Percentiles rank a stretch among this genome's conserved stretches.
phyloP scores from a whole-genome alignment of 2,888 invertebrate genomes.

The Apodemia duryi region DNA sequence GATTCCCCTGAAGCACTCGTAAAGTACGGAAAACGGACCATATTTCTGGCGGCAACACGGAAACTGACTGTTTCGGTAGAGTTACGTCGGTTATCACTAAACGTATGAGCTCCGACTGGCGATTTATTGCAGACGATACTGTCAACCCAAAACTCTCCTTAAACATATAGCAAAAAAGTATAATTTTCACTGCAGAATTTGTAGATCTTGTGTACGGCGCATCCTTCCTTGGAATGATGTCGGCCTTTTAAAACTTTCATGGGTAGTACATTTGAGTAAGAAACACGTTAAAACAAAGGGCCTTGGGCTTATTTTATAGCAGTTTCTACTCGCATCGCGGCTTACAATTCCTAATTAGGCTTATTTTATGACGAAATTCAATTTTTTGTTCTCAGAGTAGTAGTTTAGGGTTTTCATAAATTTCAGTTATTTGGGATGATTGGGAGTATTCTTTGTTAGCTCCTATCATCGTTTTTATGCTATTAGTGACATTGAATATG shows the following conservation, averaged over 20 bases:
- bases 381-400: background rate
- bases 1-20: slow-evolving; percentile 5
- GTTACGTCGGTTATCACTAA: slow-evolving; percentile 20
- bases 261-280: background rate
- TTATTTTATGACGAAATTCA: background rate
- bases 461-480: no score
- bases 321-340: background rate
- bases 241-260: slow-evolving; percentile 13
- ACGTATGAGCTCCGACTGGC: slow-evolving; percentile 16
- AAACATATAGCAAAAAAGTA: background rate
- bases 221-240: slow-evolving; percentile 10
- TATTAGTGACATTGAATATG: no score
- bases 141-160: slow-evolving; percentile 7
- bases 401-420: no score
- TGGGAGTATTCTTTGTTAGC: no score
- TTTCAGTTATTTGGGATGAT: no score
- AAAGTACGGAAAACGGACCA: slow-evolving; percentile 14
- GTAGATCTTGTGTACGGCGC: background rate
- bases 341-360: background rate
- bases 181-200: background rate
- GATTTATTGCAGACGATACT: slow-evolving; percentile 12
- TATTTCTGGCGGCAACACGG: slow-evolving; percentile 15
- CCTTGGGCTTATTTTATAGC: background rate
- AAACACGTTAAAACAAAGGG: slow-evolving; percentile 6
- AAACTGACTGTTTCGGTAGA: slow-evolving; percentile 16